phyloP scores from a whole-genome alignment of 2,888 invertebrate genomes.

The Zeuzera pyrina region DNA sequence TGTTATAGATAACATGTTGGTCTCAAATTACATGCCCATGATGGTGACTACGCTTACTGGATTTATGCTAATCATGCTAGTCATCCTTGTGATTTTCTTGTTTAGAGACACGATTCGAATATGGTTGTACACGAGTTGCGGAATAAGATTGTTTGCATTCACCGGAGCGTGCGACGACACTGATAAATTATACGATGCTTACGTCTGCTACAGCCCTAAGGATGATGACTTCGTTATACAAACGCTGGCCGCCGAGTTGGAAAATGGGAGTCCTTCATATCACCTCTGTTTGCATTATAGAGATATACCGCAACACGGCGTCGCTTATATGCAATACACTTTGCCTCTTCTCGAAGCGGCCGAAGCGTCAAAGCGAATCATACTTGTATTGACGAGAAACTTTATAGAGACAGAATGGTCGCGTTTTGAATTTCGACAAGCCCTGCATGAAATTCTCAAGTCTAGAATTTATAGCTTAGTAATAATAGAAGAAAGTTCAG shows the following conservation, averaged over 20 bases:
- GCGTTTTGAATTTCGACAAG: slow-evolving; percentile 89
- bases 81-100: slow-evolving; percentile 84
- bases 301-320: slow-evolving; percentile 82
- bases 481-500: slow-evolving; percentile 87
- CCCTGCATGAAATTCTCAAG: slow-evolving; percentile 89
- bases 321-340: slow-evolving; percentile 78
- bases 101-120: slow-evolving; percentile 89
- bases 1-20: slow-evolving; percentile 85
- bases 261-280: slow-evolving; percentile 85
- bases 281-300: slow-evolving; percentile 91
- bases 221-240: slow-evolving; percentile 93
- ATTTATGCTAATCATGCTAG: slow-evolving; percentile 82
- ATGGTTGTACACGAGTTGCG: slow-evolving; percentile 91
- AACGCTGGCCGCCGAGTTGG: slow-evolving; percentile 87
- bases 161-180: slow-evolving; percentile 82
- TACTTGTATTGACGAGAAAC: slow-evolving; percentile 89
- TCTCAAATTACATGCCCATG: slow-evolving; percentile 88
- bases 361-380: slow-evolving; percentile 87
- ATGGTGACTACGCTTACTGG: slow-evolving; percentile 85
- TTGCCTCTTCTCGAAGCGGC: slow-evolving; percentile 89
- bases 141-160: slow-evolving; percentile 85
- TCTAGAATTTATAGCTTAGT: slow-evolving; percentile 88
- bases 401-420: slow-evolving; percentile 96
- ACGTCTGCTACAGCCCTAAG: slow-evolving; percentile 93
- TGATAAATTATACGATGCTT: slow-evolving; percentile 93